These are phyloP conservation scores for Sarotherodon lohbergeri DNA, from an alignment of 2,113 vertebrate species.

Conservation along the genomic window DNA sequence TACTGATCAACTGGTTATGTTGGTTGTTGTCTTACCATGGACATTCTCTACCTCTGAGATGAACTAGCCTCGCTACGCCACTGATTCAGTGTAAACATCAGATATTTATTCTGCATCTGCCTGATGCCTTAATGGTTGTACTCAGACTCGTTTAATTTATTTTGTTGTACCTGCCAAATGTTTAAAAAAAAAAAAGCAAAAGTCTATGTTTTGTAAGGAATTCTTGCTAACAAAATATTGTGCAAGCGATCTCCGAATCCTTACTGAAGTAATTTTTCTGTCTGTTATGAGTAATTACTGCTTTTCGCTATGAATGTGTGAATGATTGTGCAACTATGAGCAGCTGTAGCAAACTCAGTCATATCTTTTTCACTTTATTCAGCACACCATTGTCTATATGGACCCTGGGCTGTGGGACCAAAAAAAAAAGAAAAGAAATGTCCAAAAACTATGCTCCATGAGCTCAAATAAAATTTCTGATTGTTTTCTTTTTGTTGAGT, in stretches of 20 bases:
- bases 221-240: not conserved
- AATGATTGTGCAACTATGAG: conserved; percentile 25
- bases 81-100: conserved; percentile 27
- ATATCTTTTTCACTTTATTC: conserved; percentile 13
- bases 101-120: conserved; percentile 63
- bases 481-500: conserved; percentile 21
- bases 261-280: not conserved
- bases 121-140: conserved; percentile 67
- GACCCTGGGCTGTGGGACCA: conserved; percentile 6
- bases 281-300: not conserved
- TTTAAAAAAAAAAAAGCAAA: not conserved
- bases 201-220: conserved; percentile 12
- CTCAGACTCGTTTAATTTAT: conserved; percentile 24
- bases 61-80: conserved; percentile 46
- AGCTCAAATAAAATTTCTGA: conserved; percentile 51
- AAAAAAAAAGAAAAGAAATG: not conserved
- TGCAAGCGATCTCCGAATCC: not conserved
- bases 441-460: conserved; percentile 23
- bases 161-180: not conserved
- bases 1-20: conserved; percentile 20
- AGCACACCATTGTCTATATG: not conserved
- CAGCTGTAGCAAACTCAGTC: conserved; percentile 28
- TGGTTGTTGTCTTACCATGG: conserved; percentile 48
- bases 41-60: conserved; percentile 73
- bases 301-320: conserved; percentile 17